Percentiles rank a stretch among this genome's conserved stretches.
phyloP scores from a whole-genome alignment of 2,797 vertebrate species.

The Manis javanica region DNA sequence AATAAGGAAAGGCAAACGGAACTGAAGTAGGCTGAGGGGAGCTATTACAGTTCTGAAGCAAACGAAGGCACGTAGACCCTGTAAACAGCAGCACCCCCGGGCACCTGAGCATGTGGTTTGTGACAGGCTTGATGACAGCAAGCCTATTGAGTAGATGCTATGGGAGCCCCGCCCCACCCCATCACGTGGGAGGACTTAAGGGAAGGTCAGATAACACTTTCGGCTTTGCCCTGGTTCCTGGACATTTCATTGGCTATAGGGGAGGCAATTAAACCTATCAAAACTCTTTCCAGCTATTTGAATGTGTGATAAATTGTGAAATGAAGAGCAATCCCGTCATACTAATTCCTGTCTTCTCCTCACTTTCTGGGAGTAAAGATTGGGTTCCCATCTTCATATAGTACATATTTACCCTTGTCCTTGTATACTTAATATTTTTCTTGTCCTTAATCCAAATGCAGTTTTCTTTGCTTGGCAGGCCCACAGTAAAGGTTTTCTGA shows the following conservation, averaged over 20 bases:
- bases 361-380: not conserved
- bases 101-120: not conserved
- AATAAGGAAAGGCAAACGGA: not conserved
- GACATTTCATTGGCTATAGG: not conserved
- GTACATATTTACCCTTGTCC: not conserved
- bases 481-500: not conserved
- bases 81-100: not conserved
- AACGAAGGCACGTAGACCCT: not conserved
- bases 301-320: not conserved
- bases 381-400: not conserved
- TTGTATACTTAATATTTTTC: not conserved
- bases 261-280: not conserved
- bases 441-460: not conserved
- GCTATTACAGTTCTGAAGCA: not conserved
- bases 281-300: not conserved
- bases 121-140: not conserved
- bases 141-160: too few species aligned
- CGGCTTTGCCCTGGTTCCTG: not conserved
- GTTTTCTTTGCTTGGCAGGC: not conserved
- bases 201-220: not conserved
- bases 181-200: not conserved
- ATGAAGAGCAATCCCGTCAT: not conserved
- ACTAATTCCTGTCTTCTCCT: not conserved
- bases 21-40: not conserved
- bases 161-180: rapidly evolving